A percentile compares a stretch with the other conserved stretches of the same genome.
Evolutionary conservation across 2,888 invertebrate species (phyloP).

Genomic region (Pachliopta kotzebuea): DNA sequence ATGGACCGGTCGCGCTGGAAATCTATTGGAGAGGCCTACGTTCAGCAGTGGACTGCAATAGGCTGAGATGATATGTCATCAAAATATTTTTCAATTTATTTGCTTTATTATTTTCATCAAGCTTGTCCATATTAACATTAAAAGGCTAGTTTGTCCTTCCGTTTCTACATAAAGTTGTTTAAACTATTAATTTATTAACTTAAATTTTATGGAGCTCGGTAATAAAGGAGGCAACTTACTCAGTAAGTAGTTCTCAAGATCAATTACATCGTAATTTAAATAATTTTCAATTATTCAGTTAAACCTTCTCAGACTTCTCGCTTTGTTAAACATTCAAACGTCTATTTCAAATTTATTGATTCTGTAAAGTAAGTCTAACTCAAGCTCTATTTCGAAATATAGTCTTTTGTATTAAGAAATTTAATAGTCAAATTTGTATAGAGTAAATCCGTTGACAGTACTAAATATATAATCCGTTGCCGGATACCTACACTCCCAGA

Average conservation of each 20-base stretch:
- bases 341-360: background rate
- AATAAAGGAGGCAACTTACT: background rate
- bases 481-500: too few relatives aligned
- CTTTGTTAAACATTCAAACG: background rate
- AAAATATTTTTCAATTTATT: too few relatives aligned
- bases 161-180: background rate
- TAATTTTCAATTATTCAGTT: background rate
- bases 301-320: too few relatives aligned
- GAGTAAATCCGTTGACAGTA: background rate
- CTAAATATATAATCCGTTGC: too few relatives aligned
- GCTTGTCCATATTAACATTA: background rate
- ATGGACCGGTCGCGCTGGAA: too few relatives aligned
- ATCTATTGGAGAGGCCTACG: too few relatives aligned
- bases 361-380: background rate
- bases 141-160: background rate
- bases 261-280: background rate
- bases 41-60: too few relatives aligned
- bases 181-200: background rate
- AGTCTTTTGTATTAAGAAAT: background rate
- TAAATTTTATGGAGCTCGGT: background rate
- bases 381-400: background rate
- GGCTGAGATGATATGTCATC: too few relatives aligned
- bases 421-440: background rate
- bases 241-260: background rate
- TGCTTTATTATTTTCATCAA: background rate